phyloP scores from a whole-genome alignment of 2,113 vertebrate species.

The Eretmochelys imbricata region DNA sequence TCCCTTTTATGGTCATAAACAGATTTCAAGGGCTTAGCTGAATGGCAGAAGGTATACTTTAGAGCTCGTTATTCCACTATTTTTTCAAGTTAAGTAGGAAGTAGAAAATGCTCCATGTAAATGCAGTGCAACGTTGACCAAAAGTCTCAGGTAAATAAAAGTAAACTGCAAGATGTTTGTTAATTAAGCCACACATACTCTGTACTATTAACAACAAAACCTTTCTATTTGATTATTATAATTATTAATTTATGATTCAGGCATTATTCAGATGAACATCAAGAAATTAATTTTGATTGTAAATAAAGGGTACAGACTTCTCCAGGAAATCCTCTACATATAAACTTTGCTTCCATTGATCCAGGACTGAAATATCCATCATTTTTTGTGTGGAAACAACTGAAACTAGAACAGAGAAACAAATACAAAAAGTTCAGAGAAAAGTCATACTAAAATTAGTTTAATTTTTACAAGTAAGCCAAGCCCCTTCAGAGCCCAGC shows the following conservation, averaged over 20 bases:
- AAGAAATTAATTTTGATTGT: slow-evolving; percentile 8
- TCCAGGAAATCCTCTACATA: slow-evolving; percentile 76
- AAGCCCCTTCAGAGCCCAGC: background rate
- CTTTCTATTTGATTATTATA: background rate
- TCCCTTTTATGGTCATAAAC: background rate
- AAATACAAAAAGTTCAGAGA: background rate
- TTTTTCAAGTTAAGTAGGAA: background rate
- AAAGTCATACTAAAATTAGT: background rate
- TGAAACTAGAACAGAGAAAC: slow-evolving; percentile 39
- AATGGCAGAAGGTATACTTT: background rate
- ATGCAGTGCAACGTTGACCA: background rate
- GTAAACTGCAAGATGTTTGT: background rate
- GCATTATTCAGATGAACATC: background rate
- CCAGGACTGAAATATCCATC: slow-evolving; percentile 43
- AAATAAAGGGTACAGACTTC: slow-evolving; percentile 74
- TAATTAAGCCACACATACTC: background rate
- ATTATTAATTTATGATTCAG: background rate
- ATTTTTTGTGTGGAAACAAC: slow-evolving; percentile 49
- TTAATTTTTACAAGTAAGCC: background rate
- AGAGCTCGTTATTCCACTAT: background rate
- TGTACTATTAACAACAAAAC: background rate
- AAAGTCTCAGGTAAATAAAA: background rate
- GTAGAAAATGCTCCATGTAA: background rate
- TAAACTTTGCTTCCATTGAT: slow-evolving; percentile 71
- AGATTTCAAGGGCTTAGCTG: background rate